phyloP scores from a whole-genome alignment of 2,888 invertebrate genomes.

The Scaptomyza reducta region DNA sequence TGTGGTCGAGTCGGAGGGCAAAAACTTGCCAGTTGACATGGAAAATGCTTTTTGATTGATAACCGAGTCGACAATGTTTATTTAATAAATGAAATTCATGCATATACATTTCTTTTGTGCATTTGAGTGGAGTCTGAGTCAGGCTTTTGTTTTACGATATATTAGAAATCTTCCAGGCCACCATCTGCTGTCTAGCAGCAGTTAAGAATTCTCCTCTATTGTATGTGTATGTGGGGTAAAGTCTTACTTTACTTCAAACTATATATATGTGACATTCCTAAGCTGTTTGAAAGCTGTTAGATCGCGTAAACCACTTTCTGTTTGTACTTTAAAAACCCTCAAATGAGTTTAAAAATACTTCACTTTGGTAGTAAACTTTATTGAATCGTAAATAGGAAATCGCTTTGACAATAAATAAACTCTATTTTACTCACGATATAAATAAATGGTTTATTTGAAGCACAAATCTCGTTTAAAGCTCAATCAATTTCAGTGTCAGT shows the following conservation, averaged over 20 bases:
- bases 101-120: constrained; percentile 41
- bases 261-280: neutral
- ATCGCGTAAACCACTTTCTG: too few species aligned
- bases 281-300: neutral
- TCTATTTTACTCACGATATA: neutral
- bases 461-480: neutral
- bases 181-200: constrained; percentile 19
- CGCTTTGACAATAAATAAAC: neutral
- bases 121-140: neutral
- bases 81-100: constrained; percentile 65
- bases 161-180: neutral
- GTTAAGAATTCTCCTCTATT: neutral
- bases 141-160: constrained; percentile 44
- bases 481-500: neutral
- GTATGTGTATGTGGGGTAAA: constrained; percentile 1
- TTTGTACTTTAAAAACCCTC: too few species aligned
- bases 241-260: neutral
- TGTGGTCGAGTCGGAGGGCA: constrained; percentile 8
- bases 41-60: constrained; percentile 72
- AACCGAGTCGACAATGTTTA: constrained; percentile 62
- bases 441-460: neutral
- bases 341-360: too few species aligned
- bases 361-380: neutral
- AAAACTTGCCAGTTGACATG: constrained; percentile 55
- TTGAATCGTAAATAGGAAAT: too few species aligned